Conservation (phyloP, 2,888 invertebrate species). For the Zhuqinia jingwanae region DNA sequence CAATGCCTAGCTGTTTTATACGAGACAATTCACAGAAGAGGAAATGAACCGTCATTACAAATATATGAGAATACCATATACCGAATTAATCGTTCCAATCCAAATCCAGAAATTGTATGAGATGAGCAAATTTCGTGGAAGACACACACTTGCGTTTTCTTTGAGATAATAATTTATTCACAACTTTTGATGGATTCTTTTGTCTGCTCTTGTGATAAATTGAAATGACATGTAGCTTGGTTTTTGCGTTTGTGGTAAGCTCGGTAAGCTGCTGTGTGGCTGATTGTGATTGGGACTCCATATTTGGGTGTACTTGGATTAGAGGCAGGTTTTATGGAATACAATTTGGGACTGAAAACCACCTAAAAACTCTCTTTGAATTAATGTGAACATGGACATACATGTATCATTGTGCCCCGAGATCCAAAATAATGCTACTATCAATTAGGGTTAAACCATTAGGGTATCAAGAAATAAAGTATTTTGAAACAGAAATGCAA, state of each 20-base stretch:
- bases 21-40: neutral
- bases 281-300: too few species aligned
- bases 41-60: neutral
- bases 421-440: too few species aligned
- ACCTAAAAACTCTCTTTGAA: too few species aligned
- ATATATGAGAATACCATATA: neutral
- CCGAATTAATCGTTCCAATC: neutral
- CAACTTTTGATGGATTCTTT: constrained; percentile 13
- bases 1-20: neutral
- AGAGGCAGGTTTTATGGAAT: too few species aligned
- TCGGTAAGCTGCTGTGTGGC: too few species aligned
- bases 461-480: too few species aligned
- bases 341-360: too few species aligned
- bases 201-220: neutral
- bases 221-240: constrained; percentile 14
- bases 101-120: neutral
- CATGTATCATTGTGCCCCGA: too few species aligned
- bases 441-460: too few species aligned
- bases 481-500: too few species aligned
- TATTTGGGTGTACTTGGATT: too few species aligned
- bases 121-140: neutral
- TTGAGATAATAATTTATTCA: constrained; percentile 10
- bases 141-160: neutral
- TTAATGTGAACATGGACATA: too few species aligned
- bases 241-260: neutral